A percentile compares a stretch with the other conserved stretches of the same genome.
Conservation (phyloP, 2,113 vertebrate genomes). For the Calidris pugnax region DNA sequence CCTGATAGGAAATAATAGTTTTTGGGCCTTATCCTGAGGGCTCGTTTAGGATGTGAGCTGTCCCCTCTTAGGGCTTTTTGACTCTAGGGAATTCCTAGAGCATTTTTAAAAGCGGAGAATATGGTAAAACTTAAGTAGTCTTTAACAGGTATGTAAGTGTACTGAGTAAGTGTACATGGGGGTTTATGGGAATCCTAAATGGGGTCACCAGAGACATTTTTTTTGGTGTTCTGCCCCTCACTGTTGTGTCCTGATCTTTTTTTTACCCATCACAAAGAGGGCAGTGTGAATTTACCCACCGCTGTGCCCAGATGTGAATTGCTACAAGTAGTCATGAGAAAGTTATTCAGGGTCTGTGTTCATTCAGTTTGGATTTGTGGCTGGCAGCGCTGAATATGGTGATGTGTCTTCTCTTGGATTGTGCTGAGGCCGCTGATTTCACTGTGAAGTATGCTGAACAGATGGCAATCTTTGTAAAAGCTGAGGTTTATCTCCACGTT, state of each 20-base stretch:
- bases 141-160: background rate
- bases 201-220: background rate
- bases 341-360: background rate
- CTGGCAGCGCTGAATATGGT: background rate
- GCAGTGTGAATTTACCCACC: background rate
- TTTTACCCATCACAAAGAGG: background rate
- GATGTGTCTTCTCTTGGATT: background rate
- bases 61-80: background rate
- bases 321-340: background rate
- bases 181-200: background rate
- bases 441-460: background rate
- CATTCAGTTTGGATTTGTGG: background rate
- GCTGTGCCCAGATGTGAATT: background rate
- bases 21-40: background rate
- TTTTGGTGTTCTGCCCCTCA: background rate
- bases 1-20: background rate
- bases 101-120: background rate
- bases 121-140: background rate
- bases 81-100: background rate
- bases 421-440: background rate
- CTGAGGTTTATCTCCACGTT: background rate
- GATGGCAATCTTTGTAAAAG: background rate
- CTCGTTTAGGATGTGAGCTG: background rate
- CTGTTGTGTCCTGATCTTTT: background rate
- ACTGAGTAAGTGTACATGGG: background rate